Conservation (phyloP, 2,113 vertebrate species). For the Proteles cristata region DNA sequence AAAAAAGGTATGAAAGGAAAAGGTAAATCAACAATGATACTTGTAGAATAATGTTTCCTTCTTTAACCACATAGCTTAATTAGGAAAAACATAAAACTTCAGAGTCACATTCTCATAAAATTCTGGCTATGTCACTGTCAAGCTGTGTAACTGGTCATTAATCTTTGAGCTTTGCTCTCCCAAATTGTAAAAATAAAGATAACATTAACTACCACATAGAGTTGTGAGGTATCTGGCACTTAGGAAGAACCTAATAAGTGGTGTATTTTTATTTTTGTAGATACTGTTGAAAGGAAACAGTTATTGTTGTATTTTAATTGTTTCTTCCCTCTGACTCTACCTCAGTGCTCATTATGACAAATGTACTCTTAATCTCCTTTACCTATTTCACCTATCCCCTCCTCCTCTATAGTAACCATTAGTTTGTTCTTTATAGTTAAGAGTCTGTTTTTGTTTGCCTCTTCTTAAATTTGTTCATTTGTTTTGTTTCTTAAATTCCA, state of each 20-base stretch:
- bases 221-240: background rate
- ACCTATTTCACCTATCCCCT: background rate
- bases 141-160: background rate
- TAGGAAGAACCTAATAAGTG: background rate
- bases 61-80: background rate
- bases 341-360: background rate
- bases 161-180: background rate
- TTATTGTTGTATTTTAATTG: background rate
- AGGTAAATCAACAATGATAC: background rate
- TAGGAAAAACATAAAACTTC: slow-evolving; percentile 1
- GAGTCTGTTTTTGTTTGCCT: background rate
- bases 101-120: background rate
- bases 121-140: background rate
- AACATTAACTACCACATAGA: background rate
- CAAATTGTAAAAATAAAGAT: slow-evolving; percentile 34
- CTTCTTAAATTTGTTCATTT: background rate
- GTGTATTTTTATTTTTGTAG: background rate
- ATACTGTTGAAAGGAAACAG: slow-evolving; percentile 11
- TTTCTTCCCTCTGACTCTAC: slow-evolving; percentile 3
- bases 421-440: background rate
- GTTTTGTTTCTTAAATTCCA: background rate
- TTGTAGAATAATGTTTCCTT: background rate
- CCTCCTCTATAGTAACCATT: background rate
- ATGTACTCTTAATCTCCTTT: background rate
- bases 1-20: background rate